These are phyloP conservation scores for Drosophila pseudotalamancana DNA, from an alignment of 2,888 invertebrate genomes.

Conservation along the genomic window DNA sequence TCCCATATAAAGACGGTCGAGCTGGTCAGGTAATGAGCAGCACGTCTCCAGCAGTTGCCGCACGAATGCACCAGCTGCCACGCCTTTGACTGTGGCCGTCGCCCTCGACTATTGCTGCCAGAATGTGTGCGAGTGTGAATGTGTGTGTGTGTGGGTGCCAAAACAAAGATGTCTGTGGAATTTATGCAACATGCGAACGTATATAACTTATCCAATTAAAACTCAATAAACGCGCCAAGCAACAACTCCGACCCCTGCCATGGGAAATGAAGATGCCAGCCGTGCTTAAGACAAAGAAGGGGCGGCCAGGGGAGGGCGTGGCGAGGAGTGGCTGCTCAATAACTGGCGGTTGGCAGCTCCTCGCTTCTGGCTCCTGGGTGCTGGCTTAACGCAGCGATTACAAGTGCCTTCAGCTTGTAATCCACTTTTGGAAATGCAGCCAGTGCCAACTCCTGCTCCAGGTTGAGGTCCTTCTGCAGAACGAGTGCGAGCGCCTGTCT, in stretches of 20 bases:
- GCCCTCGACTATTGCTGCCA: not conserved
- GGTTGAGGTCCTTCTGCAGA: conserved; percentile 1
- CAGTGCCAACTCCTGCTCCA: conserved; percentile 21
- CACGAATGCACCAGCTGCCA: conserved; percentile 57
- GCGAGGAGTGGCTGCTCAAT: conserved; percentile 60
- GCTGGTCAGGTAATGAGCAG: conserved; percentile 61
- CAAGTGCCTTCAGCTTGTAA: conserved; percentile 80
- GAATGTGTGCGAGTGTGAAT: conserved; percentile 19
- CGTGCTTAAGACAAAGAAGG: too few species aligned
- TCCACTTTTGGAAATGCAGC: conserved; percentile 80
- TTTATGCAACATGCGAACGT: conserved; percentile 80
- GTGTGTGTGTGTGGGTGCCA: conserved; percentile 33
- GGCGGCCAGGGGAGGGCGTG: conserved; percentile 1
- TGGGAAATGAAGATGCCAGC: conserved; percentile 67
- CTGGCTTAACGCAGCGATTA: conserved; percentile 80
- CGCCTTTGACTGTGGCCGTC: conserved; percentile 23
- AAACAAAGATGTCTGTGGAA: conserved; percentile 74
- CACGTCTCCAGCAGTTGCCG: conserved; percentile 60
- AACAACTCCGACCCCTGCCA: conserved; percentile 21
- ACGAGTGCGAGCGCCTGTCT: conserved; percentile 37
- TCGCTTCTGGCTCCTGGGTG: conserved; percentile 19
- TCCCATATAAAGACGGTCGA: not conserved
- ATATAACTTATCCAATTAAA: conserved; percentile 80
- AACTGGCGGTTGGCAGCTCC: conserved; percentile 29
- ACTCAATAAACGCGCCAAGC: conserved; percentile 75